Conservation (phyloP, 2,888 invertebrate genomes). For the Lasiommata megera region DNA sequence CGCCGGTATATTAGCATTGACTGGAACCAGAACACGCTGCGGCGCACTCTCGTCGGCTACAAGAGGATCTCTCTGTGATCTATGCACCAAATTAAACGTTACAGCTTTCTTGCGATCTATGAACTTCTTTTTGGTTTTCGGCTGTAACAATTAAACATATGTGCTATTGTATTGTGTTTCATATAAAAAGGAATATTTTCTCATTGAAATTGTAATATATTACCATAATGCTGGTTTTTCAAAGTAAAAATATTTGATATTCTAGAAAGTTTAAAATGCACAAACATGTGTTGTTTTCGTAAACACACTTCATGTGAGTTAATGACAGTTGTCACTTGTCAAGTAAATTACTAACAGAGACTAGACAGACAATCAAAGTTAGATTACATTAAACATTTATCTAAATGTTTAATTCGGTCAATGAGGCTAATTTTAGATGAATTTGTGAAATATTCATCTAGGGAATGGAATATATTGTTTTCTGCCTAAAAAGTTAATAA, state of each 20-base stretch:
- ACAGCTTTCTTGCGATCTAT: conserved; percentile 95
- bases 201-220: conserved; percentile 5
- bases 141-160: conserved; percentile 60
- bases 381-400: too few species aligned
- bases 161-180: neutral
- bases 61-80: conserved; percentile 96
- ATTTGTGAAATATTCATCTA: too few species aligned
- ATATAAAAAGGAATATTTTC: neutral
- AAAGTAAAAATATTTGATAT: conserved; percentile 25
- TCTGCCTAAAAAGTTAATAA: too few species aligned
- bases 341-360: neutral
- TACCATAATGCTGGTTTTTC: conserved; percentile 48
- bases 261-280: conserved; percentile 27
- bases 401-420: too few species aligned
- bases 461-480: too few species aligned
- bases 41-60: conserved; percentile 94
- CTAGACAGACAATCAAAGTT: neutral
- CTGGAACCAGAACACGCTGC: conserved; percentile 90
- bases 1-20: conserved; percentile 69
- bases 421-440: too few species aligned
- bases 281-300: conserved; percentile 67
- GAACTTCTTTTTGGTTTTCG: conserved; percentile 89
- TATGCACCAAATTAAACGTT: conserved; percentile 95
- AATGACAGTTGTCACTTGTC: conserved; percentile 20
- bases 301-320: conserved; percentile 39